Evolutionary conservation across 23 tunicate species (phyloP).

Genomic region (Halocynthia aurantium): DNA sequence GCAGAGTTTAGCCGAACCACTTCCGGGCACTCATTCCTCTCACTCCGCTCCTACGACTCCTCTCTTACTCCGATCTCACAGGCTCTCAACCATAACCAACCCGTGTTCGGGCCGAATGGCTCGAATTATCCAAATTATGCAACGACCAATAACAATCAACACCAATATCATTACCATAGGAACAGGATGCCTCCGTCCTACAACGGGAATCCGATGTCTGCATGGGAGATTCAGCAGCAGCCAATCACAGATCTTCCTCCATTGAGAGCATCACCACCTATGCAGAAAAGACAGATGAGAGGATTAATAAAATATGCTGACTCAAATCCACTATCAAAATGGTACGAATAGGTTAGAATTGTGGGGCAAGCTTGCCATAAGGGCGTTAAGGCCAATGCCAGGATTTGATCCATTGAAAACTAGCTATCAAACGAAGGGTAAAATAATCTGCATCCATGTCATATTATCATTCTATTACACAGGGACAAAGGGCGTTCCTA

Average conservation of each 20-base stretch:
- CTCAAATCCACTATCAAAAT: too few relatives aligned
- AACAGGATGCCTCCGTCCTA: background rate
- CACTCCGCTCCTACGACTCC: constrained; percentile 48
- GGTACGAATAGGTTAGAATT: too few relatives aligned
- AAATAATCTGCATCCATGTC: background rate
- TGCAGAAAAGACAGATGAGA: constrained; percentile 4
- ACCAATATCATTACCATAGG: background rate
- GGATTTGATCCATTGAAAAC: too few relatives aligned
- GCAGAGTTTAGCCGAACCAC: constrained; percentile 66
- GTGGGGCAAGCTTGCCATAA: too few relatives aligned
- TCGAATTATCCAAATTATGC: constrained; percentile 27
- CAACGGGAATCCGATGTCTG: background rate
- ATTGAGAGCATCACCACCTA: constrained; percentile 36
- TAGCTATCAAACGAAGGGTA: too few relatives aligned
- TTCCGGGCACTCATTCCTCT: constrained; percentile 58
- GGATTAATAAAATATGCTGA: background rate
- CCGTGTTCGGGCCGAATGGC: constrained; percentile 17
- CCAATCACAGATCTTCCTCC: constrained; percentile 53
- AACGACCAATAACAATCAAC: constrained; percentile 10
- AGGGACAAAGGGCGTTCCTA: constrained; percentile 48
- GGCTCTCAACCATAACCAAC: constrained; percentile 7
- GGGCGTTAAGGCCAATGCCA: too few relatives aligned
- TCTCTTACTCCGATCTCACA: constrained; percentile 66
- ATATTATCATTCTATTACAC: background rate
- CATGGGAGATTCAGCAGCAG: constrained; percentile 24